phyloP scores from a whole-genome alignment of 2,113 vertebrate genomes.

The Lophura nycthemera region DNA sequence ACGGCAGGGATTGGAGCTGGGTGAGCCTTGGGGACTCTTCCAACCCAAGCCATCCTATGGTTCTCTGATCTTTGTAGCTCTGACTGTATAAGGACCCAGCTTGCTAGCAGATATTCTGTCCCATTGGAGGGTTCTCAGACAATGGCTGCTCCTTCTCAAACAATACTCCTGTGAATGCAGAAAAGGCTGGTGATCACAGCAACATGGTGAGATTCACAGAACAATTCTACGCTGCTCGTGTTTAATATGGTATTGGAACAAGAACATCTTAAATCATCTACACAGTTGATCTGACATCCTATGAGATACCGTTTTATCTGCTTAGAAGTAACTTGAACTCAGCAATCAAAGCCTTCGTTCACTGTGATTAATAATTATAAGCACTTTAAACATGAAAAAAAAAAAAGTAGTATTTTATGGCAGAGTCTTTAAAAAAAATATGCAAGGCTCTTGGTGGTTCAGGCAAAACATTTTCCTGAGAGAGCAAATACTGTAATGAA shows the following conservation, averaged over 20 bases:
- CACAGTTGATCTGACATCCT: background rate
- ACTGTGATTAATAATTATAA: background rate
- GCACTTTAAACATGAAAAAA: background rate
- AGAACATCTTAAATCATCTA: background rate
- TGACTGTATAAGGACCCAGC: background rate
- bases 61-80: background rate
- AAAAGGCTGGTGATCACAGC: accelerated
- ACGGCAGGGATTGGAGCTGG: too few relatives aligned
- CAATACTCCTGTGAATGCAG: accelerated
- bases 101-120: background rate
- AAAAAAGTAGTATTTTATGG: background rate
- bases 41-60: too few relatives aligned
- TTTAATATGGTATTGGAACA: background rate
- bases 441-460: background rate
- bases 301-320: background rate
- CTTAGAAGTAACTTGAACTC: background rate
- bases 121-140: accelerated
- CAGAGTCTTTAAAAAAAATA: background rate
- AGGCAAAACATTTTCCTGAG: background rate
- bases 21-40: too few relatives aligned
- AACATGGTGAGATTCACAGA: accelerated
- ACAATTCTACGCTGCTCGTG: accelerated
- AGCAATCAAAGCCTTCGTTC: background rate
- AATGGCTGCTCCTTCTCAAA: background rate
- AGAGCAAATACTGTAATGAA: background rate